A percentile compares a stretch with the other conserved stretches of the same genome.
Conservation (phyloP, 2,113 vertebrate genomes). For the Etheostoma spectabile region DNA sequence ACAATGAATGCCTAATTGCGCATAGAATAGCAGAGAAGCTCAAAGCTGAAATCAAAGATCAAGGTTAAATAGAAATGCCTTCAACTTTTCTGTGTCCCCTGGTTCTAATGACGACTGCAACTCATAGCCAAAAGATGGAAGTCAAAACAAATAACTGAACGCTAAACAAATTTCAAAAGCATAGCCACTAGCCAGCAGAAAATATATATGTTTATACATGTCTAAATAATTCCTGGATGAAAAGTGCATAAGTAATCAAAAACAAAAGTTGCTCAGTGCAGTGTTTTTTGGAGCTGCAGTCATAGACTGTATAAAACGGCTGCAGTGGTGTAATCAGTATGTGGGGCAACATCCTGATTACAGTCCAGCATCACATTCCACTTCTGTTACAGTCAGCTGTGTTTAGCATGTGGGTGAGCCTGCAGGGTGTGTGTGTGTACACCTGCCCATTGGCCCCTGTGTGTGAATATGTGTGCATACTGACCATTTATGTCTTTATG, state of each 20-base stretch:
- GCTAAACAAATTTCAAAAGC: neutral
- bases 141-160: slow-evolving; percentile 4
- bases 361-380: slow-evolving; percentile 60
- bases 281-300: slow-evolving; percentile 17
- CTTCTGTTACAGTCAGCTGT: slow-evolving; percentile 41
- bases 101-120: slow-evolving; percentile 14
- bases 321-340: slow-evolving; percentile 53
- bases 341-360: slow-evolving; percentile 69
- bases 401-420: slow-evolving; percentile 62
- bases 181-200: neutral
- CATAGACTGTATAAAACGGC: neutral
- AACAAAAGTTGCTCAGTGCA: neutral
- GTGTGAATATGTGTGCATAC: neutral
- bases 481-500: slow-evolving; percentile 7
- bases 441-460: slow-evolving; percentile 17
- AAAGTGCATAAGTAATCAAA: slow-evolving; percentile 30
- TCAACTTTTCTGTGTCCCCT: neutral
- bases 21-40: neutral
- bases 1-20: slow-evolving; percentile 7
- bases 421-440: slow-evolving; percentile 5
- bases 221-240: neutral
- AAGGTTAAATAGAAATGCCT: slow-evolving; percentile 17
- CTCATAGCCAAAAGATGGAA: neutral
- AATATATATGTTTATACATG: neutral
- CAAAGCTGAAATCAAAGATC: neutral